Evolutionary conservation across 2,888 invertebrate genomes (phyloP).

Genomic region (Diarsia dahlii): DNA sequence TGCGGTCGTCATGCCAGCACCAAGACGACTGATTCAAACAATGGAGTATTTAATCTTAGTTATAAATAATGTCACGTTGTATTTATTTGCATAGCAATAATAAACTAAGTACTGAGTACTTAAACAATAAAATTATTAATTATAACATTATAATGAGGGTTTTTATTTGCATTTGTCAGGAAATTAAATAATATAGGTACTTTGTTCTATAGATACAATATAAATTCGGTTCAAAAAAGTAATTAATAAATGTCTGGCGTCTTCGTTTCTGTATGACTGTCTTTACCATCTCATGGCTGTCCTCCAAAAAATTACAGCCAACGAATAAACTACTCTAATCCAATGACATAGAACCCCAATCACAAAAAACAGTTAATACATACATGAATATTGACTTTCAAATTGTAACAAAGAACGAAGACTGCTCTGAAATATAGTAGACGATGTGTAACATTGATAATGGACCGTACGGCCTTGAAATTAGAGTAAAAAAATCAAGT

Average conservation of each 20-base stretch:
- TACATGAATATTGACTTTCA: constrained; percentile 34
- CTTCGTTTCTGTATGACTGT: constrained; percentile 44
- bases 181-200: background rate
- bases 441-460: constrained; percentile 42
- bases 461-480: constrained; percentile 66
- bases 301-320: constrained; percentile 69
- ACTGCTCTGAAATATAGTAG: constrained; percentile 44
- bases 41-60: constrained; percentile 41
- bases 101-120: background rate
- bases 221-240: constrained; percentile 25
- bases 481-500: constrained; percentile 71
- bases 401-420: constrained; percentile 56
- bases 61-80: constrained; percentile 21
- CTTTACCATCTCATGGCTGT: constrained; percentile 70
- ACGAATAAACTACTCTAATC: constrained; percentile 54
- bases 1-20: constrained; percentile 48
- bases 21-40: constrained; percentile 55
- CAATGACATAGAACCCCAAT: constrained; percentile 28
- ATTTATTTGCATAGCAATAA: constrained; percentile 23
- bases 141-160: background rate
- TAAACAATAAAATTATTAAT: constrained; percentile 7
- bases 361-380: constrained; percentile 22
- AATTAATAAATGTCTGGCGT: constrained; percentile 67
- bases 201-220: background rate
- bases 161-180: too few species aligned